Evolutionary conservation across 2,113 vertebrate species (phyloP).

Genomic region (Anguilla japonica): DNA sequence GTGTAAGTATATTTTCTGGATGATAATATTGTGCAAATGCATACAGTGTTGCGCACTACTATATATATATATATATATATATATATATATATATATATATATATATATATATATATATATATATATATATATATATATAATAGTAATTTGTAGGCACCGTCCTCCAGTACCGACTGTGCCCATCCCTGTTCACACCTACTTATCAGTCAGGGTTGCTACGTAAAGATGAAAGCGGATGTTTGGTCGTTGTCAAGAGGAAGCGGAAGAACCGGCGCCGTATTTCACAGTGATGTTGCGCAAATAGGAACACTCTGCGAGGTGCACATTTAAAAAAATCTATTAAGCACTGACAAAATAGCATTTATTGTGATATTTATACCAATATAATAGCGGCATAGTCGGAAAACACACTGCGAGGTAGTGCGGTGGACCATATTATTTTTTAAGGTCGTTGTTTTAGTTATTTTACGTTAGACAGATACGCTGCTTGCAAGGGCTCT

Average conservation of each 20-base stretch:
- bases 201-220: conserved; percentile 14
- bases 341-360: background rate
- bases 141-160: too few species aligned
- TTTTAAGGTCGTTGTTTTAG: background rate
- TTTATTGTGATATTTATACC: background rate
- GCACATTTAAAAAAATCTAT: background rate
- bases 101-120: too few species aligned
- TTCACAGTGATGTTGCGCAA: background rate
- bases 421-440: background rate
- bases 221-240: conserved; percentile 15
- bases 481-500: background rate
- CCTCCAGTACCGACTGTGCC: background rate
- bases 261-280: background rate
- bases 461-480: conserved; percentile 24
- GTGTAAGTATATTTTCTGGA: too few species aligned
- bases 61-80: too few species aligned
- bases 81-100: too few species aligned
- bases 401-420: background rate
- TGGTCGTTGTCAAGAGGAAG: conserved; percentile 22
- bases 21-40: too few species aligned
- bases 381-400: background rate
- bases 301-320: background rate
- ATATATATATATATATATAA: too few species aligned
- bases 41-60: too few species aligned
- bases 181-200: background rate